Evolutionary conservation across 2,888 invertebrate species (phyloP).

Genomic region (Phania funesta): DNA sequence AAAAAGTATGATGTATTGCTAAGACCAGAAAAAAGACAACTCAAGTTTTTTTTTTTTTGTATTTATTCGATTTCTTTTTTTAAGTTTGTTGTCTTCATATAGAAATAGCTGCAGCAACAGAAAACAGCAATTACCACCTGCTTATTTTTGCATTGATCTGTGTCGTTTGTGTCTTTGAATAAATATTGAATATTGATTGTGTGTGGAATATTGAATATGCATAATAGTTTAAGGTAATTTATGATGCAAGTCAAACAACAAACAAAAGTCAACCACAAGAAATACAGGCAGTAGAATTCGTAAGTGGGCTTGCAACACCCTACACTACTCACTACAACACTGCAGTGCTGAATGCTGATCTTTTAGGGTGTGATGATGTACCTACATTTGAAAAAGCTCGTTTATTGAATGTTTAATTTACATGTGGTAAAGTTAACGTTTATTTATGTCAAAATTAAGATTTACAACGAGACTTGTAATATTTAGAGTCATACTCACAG

Average conservation of each 20-base stretch:
- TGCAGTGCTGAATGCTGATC: background rate
- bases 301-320: constrained; percentile 57
- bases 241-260: constrained; percentile 59
- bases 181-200: constrained; percentile 54
- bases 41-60: constrained; percentile 40
- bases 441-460: no score
- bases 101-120: constrained; percentile 11
- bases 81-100: constrained; percentile 38
- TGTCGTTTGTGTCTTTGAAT: constrained; percentile 53
- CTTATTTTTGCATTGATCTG: constrained; percentile 59
- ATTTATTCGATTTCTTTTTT: no score
- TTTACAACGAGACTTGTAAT: no score
- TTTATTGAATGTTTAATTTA: constrained; percentile 11
- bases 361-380: constrained; percentile 42
- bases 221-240: constrained; percentile 61
- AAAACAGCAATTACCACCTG: constrained; percentile 68
- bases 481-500: no score
- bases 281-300: constrained; percentile 47
- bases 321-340: constrained; percentile 29
- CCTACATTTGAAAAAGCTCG: background rate
- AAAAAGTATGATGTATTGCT: constrained; percentile 62
- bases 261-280: constrained; percentile 54
- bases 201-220: constrained; percentile 54
- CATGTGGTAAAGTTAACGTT: background rate
- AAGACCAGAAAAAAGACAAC: constrained; percentile 48